These are phyloP conservation scores for Aricia agestis DNA, from an alignment of 1,140 invertebrate species.

Conservation along the genomic window DNA sequence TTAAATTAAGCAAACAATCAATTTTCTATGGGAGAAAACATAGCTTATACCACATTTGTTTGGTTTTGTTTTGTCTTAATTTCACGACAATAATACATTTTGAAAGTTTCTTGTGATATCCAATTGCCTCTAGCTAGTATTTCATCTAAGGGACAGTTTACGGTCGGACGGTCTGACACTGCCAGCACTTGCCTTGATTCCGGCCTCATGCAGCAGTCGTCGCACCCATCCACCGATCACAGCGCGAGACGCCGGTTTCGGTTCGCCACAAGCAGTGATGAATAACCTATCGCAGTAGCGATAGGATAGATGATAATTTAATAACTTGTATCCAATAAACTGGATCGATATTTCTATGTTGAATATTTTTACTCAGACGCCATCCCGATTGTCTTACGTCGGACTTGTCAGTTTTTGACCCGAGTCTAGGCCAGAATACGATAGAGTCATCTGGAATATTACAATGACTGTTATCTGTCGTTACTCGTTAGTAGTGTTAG, in stretches of 20 bases:
- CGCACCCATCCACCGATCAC: constrained; percentile 27
- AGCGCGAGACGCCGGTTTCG: constrained; percentile 25
- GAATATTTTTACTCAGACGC: constrained; percentile 23
- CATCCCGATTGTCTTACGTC: constrained; percentile 33
- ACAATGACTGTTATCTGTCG: constrained; percentile 14
- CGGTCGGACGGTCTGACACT: constrained; percentile 23
- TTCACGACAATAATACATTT: constrained; percentile 23
- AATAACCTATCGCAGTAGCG: constrained; percentile 24
- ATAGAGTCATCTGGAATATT: constrained; percentile 23
- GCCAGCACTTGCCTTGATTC: constrained; percentile 21
- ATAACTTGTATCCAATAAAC: constrained; percentile 31
- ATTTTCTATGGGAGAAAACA: too few species aligned
- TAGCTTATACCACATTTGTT: too few species aligned
- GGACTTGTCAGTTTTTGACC: constrained; percentile 35
- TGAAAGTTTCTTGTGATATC: constrained; percentile 24
- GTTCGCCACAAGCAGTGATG: constrained; percentile 20
- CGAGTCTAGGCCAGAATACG: constrained; percentile 36
- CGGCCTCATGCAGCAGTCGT: constrained; percentile 15
- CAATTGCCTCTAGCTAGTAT: constrained; percentile 27
- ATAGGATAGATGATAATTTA: constrained; percentile 19
- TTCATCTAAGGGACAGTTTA: constrained; percentile 24
- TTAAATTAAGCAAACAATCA: too few species aligned
- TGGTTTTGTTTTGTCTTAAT: constrained; percentile 11
- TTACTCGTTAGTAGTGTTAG: constrained; percentile 32
- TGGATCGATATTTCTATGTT: constrained; percentile 30